Evolutionary conservation across 2,888 invertebrate genomes (phyloP), one percentile per base, ranked within the genome.

Genomic region (Eilema caniola): DNA sequence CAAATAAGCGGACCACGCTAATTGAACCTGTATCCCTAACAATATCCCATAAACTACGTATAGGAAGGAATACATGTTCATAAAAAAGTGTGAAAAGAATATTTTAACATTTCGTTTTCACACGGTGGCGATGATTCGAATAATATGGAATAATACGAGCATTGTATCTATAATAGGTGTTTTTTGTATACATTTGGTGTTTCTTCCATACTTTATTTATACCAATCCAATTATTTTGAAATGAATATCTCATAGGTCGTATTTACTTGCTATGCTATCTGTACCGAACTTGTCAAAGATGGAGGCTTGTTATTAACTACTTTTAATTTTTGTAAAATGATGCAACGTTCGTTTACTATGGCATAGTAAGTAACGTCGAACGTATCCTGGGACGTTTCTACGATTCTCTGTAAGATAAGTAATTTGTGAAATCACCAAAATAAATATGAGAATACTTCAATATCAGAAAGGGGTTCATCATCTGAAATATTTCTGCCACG

Each of bases 381-480:
- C 14, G 37, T 12, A 4, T 16, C 41, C 16, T 41, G 4, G 16
- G 14, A 11, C 41, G 41, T 16, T 41, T 16, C 41, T 16, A 41
- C 41, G 16, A 41, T 56, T 3, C 23, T 2, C 56, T 11, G n/a
- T 23, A 8, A 56, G 2, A 24, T 24, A 12, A 1, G 33, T 12
- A 37, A 37, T 12, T 33, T 12, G 33, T 37, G 33, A 37, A 37
- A 1, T 12, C 11, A 12, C 12, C 23, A 23, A 56, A 23, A 7
- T n/a, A 25, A 59, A 24, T 25, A 24, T 24, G 14, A 57, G 12
- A 14, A 24, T 59, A 37, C 28, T 28, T 28, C 28, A 5, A 70
- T n/a, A n/a, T 73, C 70, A 76, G 60, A 66, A 62, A 72, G 62
- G 67, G 60, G 53, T 3, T 60, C 53, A 62, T 68, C 56, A 62